Evolutionary conservation across 2,113 vertebrate species (phyloP).

Genomic region (Poecile atricapillus): DNA sequence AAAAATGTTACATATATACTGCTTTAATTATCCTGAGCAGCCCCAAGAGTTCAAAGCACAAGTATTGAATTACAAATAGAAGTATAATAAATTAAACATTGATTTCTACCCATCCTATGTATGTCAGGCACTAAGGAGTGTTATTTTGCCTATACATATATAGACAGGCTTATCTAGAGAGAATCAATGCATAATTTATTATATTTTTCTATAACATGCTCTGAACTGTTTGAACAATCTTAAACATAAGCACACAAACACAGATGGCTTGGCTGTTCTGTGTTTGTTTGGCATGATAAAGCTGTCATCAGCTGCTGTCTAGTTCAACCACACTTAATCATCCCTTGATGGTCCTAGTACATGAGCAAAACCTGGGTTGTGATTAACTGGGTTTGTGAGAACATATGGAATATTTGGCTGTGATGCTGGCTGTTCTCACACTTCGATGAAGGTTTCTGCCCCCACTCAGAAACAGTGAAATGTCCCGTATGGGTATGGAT

Average conservation of each 20-base stretch:
- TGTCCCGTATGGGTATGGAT: background rate
- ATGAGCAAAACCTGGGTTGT: background rate
- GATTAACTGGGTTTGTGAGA: background rate
- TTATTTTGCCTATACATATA: background rate
- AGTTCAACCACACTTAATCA: constrained; percentile 28
- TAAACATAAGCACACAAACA: background rate
- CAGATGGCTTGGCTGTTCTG: constrained; percentile 48
- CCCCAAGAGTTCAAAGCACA: background rate
- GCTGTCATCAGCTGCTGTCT: constrained; percentile 17
- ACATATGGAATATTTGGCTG: constrained; percentile 40
- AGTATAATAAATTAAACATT: constrained; percentile 2
- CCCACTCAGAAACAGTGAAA: background rate
- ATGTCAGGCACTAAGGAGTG: background rate
- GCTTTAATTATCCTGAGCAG: background rate
- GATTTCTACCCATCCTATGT: background rate
- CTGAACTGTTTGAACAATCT: constrained; percentile 24
- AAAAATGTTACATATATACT: background rate
- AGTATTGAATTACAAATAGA: background rate
- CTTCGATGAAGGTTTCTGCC: background rate
- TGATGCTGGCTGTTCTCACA: background rate
- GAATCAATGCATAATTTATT: constrained; percentile 7
- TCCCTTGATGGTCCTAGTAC: background rate
- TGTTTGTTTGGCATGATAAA: background rate
- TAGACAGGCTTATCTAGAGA: background rate
- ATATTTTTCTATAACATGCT: background rate